Evolutionary conservation across 2,797 vertebrate genomes (phyloP).

Genomic region (Ibycter americanus): DNA sequence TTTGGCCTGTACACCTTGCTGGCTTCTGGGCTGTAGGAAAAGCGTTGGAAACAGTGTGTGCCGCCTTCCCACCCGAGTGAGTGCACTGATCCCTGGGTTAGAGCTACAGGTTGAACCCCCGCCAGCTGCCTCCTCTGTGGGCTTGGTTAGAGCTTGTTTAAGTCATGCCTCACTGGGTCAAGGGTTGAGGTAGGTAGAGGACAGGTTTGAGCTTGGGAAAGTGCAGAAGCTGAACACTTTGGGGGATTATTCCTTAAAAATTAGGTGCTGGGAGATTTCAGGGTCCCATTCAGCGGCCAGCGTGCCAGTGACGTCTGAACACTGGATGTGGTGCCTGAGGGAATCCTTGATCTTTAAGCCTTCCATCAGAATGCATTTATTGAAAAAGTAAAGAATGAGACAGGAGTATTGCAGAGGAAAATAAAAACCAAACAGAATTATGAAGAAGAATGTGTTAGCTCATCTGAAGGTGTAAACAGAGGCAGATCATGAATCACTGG

Average conservation of each 20-base stretch:
- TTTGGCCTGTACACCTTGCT: not conserved
- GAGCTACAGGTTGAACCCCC: not conserved
- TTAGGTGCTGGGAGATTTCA: not conserved
- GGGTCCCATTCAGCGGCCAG: not conserved
- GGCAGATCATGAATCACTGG: not conserved
- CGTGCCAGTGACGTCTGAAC: not conserved
- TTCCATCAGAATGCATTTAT: not conserved
- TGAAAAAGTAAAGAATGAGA: not conserved
- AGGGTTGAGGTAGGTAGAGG: not conserved
- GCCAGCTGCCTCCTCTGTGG: not conserved
- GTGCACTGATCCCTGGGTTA: not conserved
- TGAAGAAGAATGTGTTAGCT: not conserved
- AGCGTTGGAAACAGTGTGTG: fast-evolving
- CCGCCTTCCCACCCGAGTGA: not conserved
- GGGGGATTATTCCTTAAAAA: not conserved
- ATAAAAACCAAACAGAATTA: not conserved
- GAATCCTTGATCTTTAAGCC: not conserved
- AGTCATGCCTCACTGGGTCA: not conserved
- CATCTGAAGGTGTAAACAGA: not conserved
- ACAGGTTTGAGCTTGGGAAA: not conserved
- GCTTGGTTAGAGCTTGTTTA: not conserved
- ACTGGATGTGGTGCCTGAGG: not conserved
- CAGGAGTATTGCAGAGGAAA: not conserved
- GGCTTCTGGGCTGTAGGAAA: not conserved
- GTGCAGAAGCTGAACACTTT: not conserved